phyloP scores from a whole-genome alignment of 2,797 vertebrate genomes.

The Pyrocephalus nanus region DNA sequence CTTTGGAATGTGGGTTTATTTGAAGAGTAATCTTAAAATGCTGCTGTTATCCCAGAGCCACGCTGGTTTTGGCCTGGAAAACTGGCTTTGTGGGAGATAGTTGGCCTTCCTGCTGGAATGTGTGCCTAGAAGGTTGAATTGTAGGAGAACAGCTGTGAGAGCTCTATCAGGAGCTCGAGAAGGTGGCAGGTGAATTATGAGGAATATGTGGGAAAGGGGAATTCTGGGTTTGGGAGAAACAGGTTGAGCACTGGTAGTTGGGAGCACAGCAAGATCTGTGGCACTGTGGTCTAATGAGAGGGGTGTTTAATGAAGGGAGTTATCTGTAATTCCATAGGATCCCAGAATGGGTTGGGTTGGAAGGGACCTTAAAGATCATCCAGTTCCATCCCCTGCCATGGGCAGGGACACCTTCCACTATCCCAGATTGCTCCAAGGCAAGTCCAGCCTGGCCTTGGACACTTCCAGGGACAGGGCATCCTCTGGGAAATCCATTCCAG shows the following conservation, averaged over 20 bases:
- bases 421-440: neutral
- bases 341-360: too few species aligned
- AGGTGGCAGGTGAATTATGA: neutral
- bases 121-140: neutral
- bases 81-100: neutral
- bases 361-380: rapidly evolving
- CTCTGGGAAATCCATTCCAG: neutral
- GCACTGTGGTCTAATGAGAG: neutral
- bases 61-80: neutral
- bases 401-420: neutral
- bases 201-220: neutral
- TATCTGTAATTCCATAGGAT: neutral
- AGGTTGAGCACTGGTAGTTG: neutral
- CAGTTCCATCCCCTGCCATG: rapidly evolving
- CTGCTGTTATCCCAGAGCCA: neutral
- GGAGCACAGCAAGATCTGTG: neutral
- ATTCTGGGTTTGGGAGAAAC: neutral
- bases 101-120: neutral
- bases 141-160: neutral
- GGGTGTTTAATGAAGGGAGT: neutral
- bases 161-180: neutral
- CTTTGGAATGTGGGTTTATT: neutral
- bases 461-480: neutral
- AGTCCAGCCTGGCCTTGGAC: rapidly evolving
- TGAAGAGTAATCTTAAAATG: neutral